These are phyloP conservation scores for Phragmatobia fuliginosa DNA, from an alignment of 2,888 invertebrate species.

Conservation along the genomic window DNA sequence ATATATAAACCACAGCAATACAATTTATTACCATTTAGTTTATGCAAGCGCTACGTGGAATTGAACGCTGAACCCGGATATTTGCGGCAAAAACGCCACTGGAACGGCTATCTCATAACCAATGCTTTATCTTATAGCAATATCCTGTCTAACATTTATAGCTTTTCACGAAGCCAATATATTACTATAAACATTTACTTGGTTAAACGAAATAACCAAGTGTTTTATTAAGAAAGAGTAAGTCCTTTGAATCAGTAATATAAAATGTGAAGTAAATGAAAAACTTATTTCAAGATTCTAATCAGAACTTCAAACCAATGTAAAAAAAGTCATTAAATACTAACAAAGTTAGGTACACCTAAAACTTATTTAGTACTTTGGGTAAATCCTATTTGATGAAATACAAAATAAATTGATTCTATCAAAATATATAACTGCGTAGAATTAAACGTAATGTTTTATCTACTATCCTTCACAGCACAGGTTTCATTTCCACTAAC, in stretches of 20 bases:
- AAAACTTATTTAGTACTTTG: neutral
- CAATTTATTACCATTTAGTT: conserved; percentile 24
- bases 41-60: conserved; percentile 28
- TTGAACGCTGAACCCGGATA: conserved; percentile 37
- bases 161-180: conserved; percentile 39
- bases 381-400: neutral
- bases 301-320: neutral
- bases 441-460: neutral
- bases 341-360: neutral
- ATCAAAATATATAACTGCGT: neutral
- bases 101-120: conserved; percentile 31
- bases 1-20: conserved; percentile 16
- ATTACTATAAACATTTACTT: conserved; percentile 41
- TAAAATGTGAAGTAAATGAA: neutral
- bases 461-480: neutral
- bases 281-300: neutral
- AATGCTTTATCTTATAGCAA: conserved; percentile 43
- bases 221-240: conserved; percentile 36
- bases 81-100: conserved; percentile 42
- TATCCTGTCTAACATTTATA: conserved; percentile 40
- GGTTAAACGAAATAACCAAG: conserved; percentile 36
- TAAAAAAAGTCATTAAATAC: neutral
- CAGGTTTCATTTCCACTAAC: conserved; percentile 32
- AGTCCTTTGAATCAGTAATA: conserved; percentile 1
- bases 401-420: neutral